Evolutionary conservation across 2,888 invertebrate genomes (phyloP).

Genomic region (Drymonia ruficornis): DNA sequence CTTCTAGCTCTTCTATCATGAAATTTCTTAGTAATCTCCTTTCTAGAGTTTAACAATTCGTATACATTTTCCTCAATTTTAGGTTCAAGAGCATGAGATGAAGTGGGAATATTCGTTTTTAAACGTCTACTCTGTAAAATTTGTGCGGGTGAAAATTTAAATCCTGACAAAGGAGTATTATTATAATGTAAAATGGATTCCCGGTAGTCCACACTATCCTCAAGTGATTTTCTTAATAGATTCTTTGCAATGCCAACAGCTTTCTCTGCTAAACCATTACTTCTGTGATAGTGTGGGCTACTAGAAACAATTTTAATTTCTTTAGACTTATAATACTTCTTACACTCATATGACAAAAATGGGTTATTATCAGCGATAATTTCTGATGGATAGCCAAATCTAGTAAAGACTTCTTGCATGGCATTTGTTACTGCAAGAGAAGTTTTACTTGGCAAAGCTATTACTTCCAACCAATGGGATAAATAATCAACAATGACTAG

Average conservation of each 20-base stretch:
- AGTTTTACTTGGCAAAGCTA: constrained; percentile 13
- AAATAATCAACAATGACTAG: constrained; percentile 18
- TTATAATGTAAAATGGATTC: constrained; percentile 17
- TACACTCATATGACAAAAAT: constrained; percentile 18
- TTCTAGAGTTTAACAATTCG: no score
- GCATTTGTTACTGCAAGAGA: background rate
- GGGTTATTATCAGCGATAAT: constrained; percentile 9
- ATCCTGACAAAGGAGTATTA: constrained; percentile 2
- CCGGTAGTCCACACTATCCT: constrained; percentile 18
- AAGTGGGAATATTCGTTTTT: constrained; percentile 7
- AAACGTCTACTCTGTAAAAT: constrained; percentile 19
- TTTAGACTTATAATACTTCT: constrained; percentile 12
- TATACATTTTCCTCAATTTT: background rate
- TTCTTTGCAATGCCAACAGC: constrained; percentile 17
- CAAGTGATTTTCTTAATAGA: constrained; percentile 14
- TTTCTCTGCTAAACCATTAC: constrained; percentile 20
- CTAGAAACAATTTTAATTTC: constrained; percentile 13
- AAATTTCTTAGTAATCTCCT: no score
- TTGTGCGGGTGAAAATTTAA: constrained; percentile 19
- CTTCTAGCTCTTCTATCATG: no score
- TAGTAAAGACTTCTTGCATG: constrained; percentile 9
- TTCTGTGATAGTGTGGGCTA: constrained; percentile 18
- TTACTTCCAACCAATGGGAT: constrained; percentile 20
- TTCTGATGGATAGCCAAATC: constrained; percentile 17
- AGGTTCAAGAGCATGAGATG: background rate